These are phyloP conservation scores for Sminthurinus aureus DNA, from an alignment of 2,888 invertebrate species.

Conservation along the genomic window DNA sequence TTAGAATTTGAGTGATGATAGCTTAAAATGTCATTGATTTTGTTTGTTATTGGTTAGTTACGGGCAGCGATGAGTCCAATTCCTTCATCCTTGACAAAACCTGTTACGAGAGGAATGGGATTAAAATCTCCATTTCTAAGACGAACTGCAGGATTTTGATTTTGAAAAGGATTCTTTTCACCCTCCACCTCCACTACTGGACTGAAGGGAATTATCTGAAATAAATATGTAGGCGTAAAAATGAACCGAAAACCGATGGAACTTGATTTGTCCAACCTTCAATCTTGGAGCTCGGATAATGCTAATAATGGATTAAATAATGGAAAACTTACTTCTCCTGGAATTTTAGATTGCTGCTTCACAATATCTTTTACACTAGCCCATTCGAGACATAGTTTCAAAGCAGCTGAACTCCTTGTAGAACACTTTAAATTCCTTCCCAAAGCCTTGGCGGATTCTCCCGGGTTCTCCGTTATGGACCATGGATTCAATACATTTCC, in stretches of 20 bases:
- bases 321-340: not conserved
- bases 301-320: too few species aligned
- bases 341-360: not conserved
- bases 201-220: not conserved
- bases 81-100: constrained; percentile 7
- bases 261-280: too few species aligned
- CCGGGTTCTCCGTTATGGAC: constrained; percentile 48
- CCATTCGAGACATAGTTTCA: constrained; percentile 43
- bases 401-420: constrained; percentile 38
- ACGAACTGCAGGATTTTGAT: not conserved
- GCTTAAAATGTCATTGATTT: too few species aligned
- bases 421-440: constrained; percentile 46
- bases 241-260: too few species aligned
- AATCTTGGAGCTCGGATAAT: too few species aligned
- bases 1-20: not conserved
- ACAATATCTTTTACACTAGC: constrained; percentile 43
- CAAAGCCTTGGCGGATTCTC: constrained; percentile 42
- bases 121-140: not conserved
- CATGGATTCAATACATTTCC: constrained; percentile 50
- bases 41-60: too few species aligned
- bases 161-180: not conserved
- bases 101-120: not conserved
- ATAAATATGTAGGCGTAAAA: not conserved
- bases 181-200: not conserved
- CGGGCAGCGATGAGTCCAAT: not conserved